Percentiles rank a stretch among this genome's conserved stretches.
Evolutionary conservation across 2,888 invertebrate genomes (phyloP).

Genomic region (Aricia artaxerxes): DNA sequence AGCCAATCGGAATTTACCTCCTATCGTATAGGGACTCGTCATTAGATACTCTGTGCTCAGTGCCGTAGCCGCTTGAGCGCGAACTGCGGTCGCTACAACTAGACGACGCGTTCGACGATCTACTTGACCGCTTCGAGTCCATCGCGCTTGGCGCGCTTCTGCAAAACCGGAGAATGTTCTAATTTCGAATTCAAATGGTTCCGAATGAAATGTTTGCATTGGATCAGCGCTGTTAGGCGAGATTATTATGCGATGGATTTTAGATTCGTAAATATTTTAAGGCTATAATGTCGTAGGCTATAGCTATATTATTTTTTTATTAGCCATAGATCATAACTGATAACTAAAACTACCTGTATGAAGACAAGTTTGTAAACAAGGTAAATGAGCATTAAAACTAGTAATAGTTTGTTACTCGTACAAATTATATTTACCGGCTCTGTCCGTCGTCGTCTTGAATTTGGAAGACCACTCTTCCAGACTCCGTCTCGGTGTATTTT

Average conservation of each 20-base stretch:
- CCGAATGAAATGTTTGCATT: background rate
- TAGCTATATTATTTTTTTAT: background rate
- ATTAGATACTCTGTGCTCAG: slow-evolving; percentile 59
- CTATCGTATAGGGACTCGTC: slow-evolving; percentile 67
- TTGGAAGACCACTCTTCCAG: slow-evolving; percentile 62
- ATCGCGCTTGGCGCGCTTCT: slow-evolving; percentile 40
- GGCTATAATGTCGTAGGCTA: background rate
- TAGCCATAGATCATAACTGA: background rate
- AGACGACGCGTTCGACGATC: slow-evolving; percentile 72
- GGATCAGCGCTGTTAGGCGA: background rate
- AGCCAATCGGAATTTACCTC: slow-evolving; percentile 52
- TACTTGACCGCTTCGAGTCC: slow-evolving; percentile 69
- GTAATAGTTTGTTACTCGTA: background rate
- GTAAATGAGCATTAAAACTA: background rate
- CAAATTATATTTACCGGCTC: slow-evolving; percentile 54
- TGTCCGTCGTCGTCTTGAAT: slow-evolving; percentile 63
- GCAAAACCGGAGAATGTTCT: slow-evolving; percentile 32
- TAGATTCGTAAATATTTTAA: background rate
- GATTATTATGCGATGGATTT: background rate
- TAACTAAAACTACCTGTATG: background rate
- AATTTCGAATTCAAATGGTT: background rate
- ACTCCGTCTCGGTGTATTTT: slow-evolving; percentile 53
- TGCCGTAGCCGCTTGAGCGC: slow-evolving; percentile 73
- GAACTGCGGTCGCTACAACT: slow-evolving; percentile 71
- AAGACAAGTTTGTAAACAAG: background rate